These are phyloP conservation scores for Resseliella maxima DNA, from an alignment of 2,888 invertebrate genomes.

Conservation along the genomic window DNA sequence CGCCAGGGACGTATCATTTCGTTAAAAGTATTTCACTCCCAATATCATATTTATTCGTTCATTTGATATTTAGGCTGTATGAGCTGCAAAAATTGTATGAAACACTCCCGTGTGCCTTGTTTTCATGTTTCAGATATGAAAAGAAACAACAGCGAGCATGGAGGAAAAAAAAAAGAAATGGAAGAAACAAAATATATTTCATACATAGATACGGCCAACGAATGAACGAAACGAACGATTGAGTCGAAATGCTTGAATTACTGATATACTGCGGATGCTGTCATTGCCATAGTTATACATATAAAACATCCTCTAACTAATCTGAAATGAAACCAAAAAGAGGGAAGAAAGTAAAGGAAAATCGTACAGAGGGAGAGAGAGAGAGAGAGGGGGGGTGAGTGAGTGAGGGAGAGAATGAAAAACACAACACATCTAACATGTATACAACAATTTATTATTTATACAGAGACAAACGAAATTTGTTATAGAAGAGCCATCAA, in stretches of 20 bases:
- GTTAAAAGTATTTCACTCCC: neutral
- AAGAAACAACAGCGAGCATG: neutral
- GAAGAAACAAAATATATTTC: neutral
- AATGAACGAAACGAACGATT: no score
- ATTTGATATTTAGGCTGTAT: neutral
- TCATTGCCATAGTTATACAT: no score
- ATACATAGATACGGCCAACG: no score
- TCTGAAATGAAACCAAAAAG: no score
- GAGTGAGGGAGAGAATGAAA: no score
- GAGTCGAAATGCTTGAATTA: no score
- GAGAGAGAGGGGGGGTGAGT: no score
- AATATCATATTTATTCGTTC: slow-evolving; percentile 10
- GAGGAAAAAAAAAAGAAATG: neutral
- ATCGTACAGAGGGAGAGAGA: no score
- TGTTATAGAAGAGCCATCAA: slow-evolving; percentile 33
- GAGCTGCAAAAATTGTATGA: neutral
- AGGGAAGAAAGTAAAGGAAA: no score
- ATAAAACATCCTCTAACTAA: no score
- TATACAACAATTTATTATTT: neutral
- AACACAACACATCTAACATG: neutral
- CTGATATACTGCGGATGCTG: no score
- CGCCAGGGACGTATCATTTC: neutral
- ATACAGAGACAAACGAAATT: slow-evolving; percentile 34
- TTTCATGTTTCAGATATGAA: neutral
- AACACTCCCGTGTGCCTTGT: slow-evolving; percentile 8